Evolutionary conservation across 2,888 invertebrate species (phyloP).

Genomic region (Chrysolina haemoptera): DNA sequence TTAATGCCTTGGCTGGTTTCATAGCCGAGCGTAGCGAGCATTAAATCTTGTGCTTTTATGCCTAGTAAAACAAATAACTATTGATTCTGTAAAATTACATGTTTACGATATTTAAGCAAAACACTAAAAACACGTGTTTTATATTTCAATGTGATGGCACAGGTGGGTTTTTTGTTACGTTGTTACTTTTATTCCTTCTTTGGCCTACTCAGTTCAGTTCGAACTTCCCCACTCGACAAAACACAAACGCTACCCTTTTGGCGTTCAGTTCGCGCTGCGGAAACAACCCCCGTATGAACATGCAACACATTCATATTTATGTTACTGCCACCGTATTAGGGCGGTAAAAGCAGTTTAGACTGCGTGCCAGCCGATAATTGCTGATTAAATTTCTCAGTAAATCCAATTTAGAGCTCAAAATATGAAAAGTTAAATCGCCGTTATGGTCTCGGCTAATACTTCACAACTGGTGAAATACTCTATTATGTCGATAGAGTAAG

Average conservation of each 20-base stretch:
- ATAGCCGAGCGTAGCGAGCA: no score
- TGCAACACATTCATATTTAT: conserved; percentile 46
- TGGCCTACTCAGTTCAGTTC: background rate
- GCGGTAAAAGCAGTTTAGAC: conserved; percentile 57
- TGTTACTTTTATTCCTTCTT: no score
- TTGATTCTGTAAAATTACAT: no score
- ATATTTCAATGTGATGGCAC: no score
- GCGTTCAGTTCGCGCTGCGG: background rate
- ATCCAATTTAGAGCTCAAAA: conserved; percentile 59
- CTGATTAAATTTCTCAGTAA: conserved; percentile 63
- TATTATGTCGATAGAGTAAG: conserved; percentile 55
- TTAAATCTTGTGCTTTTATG: no score
- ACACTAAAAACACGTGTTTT: no score
- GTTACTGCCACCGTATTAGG: conserved; percentile 42
- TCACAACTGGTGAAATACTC: conserved; percentile 54
- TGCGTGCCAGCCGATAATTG: conserved; percentile 62
- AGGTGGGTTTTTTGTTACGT: no score
- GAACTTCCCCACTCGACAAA: background rate
- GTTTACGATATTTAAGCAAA: no score
- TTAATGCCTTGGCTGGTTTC: no score
- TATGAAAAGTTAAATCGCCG: conserved; percentile 62
- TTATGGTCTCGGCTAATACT: conserved; percentile 52
- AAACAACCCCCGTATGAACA: conserved; percentile 31
- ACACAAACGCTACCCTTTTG: background rate
- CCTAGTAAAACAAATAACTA: no score